Evolutionary conservation across 1,140 invertebrate genomes (phyloP), one percentile per base, ranked within the genome.

Genomic region (Cataglyphis hispanica): DNA sequence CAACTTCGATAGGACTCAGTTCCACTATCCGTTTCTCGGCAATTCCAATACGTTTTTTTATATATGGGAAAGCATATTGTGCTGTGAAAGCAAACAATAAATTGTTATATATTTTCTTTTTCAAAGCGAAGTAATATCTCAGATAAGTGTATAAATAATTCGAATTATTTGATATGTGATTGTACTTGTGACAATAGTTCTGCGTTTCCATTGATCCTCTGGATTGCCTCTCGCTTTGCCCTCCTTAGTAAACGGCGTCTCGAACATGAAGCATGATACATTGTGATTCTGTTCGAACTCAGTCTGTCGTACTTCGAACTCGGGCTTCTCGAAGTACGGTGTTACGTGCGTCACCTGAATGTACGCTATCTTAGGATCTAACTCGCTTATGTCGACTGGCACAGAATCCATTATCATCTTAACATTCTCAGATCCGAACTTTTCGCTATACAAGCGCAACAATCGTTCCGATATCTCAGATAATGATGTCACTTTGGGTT

Each of bases 341-440:
- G 96, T 96, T 2, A 98, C 97, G 92, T 98, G 97, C 0, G 98
- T 99, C 19, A 99, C 98, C 96, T 99, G 98, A 90, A 99, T 98
- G 92, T 99, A 98, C 19, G 98, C 98, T 88, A 97, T 96, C 92
- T 98, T 98, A 25, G 96, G 95, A 95, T 99, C 98, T 74, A 99
- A 94, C 53, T 98, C 97, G 64, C 95, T 96, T 10, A 96, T 95
- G 89, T 97, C 96, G 31, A 99, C 98, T 92, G 97, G 97, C 37
- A 97, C 97, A 6, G 98, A 99, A 95, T 99, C 98, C 97, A 98
- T 98, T 53, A 99, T 98, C 94, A 99, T 97, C 94, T 98, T 98
- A 1, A 99, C 98, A 86, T 96, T 96, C 85, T 98, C 98, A 43
- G 95, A 94, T 2, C 98, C 98, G 94, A 98, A 98, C 93, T 99